Conservation (phyloP, 1,140 invertebrate species). For the Penaeus indicus region DNA sequence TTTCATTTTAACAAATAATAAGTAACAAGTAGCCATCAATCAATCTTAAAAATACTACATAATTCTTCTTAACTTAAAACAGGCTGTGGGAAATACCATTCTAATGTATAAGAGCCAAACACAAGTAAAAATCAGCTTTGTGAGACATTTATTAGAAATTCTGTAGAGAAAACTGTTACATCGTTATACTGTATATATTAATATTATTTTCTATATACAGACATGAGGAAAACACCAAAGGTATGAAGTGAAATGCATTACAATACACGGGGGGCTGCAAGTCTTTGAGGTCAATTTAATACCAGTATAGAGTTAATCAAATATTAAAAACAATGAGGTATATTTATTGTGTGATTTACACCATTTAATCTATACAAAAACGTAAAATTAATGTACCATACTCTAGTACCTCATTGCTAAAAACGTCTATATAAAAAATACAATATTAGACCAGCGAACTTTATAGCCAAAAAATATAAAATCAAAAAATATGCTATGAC, state of each 20-base stretch:
- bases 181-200: slow-evolving; percentile 59
- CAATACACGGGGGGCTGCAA: slow-evolving; percentile 12
- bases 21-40: too few relatives aligned
- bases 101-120: neutral
- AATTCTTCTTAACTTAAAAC: neutral
- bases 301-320: slow-evolving; percentile 54
- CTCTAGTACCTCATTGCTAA: slow-evolving; percentile 45
- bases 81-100: neutral
- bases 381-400: slow-evolving; percentile 34
- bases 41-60: too few relatives aligned
- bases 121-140: slow-evolving; percentile 15
- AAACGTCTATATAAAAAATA: slow-evolving; percentile 50
- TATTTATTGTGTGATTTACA: slow-evolving; percentile 55
- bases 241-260: slow-evolving; percentile 23
- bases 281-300: slow-evolving; percentile 53
- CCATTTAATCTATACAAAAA: slow-evolving; percentile 53
- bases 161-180: slow-evolving; percentile 59
- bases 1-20: too few relatives aligned
- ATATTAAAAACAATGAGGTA: slow-evolving; percentile 53
- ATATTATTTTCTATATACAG: slow-evolving; percentile 57
- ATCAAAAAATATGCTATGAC: slow-evolving; percentile 32
- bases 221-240: slow-evolving; percentile 37
- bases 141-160: slow-evolving; percentile 60
- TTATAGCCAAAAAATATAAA: neutral
- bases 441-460: slow-evolving; percentile 43